phyloP scores from a whole-genome alignment of 1,140 invertebrate genomes.

The Aphelenchoides avenae region DNA sequence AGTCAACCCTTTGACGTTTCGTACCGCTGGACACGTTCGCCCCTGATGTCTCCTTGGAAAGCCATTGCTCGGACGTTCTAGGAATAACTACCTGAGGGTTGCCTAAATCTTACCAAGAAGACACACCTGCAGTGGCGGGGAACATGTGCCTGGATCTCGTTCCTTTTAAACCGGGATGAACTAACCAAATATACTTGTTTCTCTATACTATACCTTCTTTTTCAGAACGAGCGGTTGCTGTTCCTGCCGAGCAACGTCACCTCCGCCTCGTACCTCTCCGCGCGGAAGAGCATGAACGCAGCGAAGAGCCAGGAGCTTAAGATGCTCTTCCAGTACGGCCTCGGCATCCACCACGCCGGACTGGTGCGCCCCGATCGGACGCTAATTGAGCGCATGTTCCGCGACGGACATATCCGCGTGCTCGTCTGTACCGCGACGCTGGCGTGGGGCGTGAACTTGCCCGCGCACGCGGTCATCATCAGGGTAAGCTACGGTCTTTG shows the following conservation, averaged over 20 bases:
- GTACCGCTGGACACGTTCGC: no score
- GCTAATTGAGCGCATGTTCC: conserved; percentile 82
- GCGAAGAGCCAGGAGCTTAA: conserved; percentile 61
- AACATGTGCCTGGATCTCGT: no score
- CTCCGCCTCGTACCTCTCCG: conserved; percentile 36
- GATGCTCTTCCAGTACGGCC: conserved; percentile 75
- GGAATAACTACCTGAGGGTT: no score
- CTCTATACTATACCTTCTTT: no score
- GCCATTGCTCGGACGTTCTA: no score
- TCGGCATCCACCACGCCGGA: conserved; percentile 94
- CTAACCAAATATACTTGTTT: no score
- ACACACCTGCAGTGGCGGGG: no score
- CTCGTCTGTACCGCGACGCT: conserved; percentile 93
- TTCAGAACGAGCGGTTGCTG: conserved; percentile 32
- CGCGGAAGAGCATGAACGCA: conserved; percentile 62
- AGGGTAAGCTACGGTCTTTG: conserved; percentile 65
- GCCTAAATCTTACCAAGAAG: no score
- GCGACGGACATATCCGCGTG: conserved; percentile 82
- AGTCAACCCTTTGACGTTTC: no score
- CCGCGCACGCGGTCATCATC: conserved; percentile 87
- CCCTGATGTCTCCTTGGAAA: no score
- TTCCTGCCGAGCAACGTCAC: conserved; percentile 69
- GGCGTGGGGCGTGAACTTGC: conserved; percentile 98
- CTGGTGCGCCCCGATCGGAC: conserved; percentile 64
- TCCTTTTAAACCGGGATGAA: no score